A percentile compares a stretch with the other conserved stretches of the same genome.
phyloP scores from a whole-genome alignment of 1,140 invertebrate genomes.

The Homalodisca vitripennis region DNA sequence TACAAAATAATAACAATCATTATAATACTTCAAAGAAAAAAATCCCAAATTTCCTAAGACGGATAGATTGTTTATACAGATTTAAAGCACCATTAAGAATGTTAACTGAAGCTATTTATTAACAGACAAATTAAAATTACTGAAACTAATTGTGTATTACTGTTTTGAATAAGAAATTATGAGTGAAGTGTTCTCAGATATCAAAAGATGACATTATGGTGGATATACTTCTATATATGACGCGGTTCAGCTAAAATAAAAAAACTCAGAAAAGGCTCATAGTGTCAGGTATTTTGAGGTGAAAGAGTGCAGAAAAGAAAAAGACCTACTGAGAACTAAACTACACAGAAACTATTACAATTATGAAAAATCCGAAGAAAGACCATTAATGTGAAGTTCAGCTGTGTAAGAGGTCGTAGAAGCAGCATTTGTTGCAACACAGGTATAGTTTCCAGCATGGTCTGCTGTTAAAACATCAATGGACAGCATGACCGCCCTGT shows the following conservation, averaged over 20 bases:
- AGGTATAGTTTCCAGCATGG: constrained; percentile 43
- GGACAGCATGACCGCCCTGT: constrained; percentile 56
- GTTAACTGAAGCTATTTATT: no score
- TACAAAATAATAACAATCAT: neutral
- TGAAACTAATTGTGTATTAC: no score
- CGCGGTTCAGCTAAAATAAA: no score
- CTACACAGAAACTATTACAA: neutral
- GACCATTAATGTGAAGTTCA: constrained; percentile 42
- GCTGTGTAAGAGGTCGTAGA: constrained; percentile 38
- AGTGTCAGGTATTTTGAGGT: neutral
- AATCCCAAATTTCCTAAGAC: no score
- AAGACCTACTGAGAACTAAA: neutral
- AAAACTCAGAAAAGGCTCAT: neutral
- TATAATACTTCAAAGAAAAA: neutral
- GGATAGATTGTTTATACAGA: no score
- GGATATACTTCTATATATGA: no score
- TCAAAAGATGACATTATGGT: no score
- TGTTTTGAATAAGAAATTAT: no score
- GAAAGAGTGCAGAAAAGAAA: neutral
- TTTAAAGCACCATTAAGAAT: no score
- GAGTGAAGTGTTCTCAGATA: no score
- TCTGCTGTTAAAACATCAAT: constrained; percentile 68
- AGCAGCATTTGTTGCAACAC: constrained; percentile 38
- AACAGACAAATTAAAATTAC: no score
- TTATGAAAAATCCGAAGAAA: constrained; percentile 19